A percentile compares a stretch with the other conserved stretches of the same genome.
Conservation (phyloP, 2,113 vertebrate genomes). For the Amazona vittata region DNA sequence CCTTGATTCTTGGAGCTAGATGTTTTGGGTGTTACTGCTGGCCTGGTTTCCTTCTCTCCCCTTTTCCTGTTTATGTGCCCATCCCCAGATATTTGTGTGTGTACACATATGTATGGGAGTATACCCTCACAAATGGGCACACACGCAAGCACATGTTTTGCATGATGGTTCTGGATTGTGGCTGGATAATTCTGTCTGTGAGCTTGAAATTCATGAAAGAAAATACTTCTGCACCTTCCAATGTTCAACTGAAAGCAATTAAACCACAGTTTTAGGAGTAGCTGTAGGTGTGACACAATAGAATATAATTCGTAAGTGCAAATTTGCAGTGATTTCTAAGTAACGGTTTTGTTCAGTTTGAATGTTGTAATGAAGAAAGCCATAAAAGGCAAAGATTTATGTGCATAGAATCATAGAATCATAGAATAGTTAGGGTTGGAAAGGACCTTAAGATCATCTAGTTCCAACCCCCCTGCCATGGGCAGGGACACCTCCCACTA, state of each 20-base stretch:
- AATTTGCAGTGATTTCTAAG: not conserved
- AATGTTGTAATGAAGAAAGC: not conserved
- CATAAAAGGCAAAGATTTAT: not conserved
- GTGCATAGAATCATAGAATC: not conserved
- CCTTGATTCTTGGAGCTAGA: not conserved
- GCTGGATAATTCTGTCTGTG: not conserved
- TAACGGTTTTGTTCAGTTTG: not conserved
- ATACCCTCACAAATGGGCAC: not conserved
- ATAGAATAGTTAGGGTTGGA: no score
- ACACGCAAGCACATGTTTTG: accelerated
- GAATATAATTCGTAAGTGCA: not conserved
- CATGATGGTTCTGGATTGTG: not conserved
- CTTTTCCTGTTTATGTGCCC: not conserved
- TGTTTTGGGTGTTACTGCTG: not conserved
- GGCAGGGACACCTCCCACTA: no score
- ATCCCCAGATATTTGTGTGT: not conserved
- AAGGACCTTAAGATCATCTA: no score
- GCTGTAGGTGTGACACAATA: not conserved
- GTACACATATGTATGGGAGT: not conserved
- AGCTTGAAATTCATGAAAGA: not conserved
- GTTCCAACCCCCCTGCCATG: no score
- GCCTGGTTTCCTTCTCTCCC: not conserved
- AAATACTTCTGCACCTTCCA: not conserved
- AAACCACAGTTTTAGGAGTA: not conserved
- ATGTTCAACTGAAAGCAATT: not conserved